A percentile compares a stretch with the other conserved stretches of the same genome.
phyloP scores from a whole-genome alignment of 2,113 vertebrate species.

The Thryonomys swinderianus region DNA sequence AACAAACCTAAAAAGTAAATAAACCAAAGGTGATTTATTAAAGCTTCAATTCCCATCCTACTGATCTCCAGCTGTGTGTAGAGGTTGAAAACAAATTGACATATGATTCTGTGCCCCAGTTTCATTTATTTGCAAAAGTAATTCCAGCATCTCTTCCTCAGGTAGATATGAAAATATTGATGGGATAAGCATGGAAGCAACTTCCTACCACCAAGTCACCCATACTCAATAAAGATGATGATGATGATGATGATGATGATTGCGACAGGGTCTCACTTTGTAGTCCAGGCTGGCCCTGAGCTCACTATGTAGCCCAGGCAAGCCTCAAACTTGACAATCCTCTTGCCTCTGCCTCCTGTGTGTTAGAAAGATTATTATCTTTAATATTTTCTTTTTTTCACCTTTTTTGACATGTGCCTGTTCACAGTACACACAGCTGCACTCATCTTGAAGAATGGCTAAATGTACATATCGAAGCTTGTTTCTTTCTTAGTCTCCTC shows the following conservation, averaged over 20 bases:
- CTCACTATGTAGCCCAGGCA: no score
- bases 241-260: not conserved
- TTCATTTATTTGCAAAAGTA: not conserved
- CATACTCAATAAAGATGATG: no score
- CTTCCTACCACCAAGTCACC: not conserved
- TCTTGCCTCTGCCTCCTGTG: no score
- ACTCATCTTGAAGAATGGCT: not conserved
- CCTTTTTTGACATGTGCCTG: not conserved
- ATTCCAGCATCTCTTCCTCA: not conserved
- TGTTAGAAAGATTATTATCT: not conserved
- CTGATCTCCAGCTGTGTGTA: not conserved
- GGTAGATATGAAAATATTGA: not conserved
- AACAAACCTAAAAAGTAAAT: no score
- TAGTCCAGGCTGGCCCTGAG: no score
- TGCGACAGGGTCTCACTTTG: no score
- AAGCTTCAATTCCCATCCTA: not conserved
- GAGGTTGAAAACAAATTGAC: not conserved
- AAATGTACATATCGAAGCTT: not conserved
- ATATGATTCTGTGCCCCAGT: not conserved
- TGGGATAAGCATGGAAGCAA: not conserved
- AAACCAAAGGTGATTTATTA: not conserved
- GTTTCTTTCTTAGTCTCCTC: not conserved
- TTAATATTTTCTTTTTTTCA: not conserved
- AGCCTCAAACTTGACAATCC: no score
- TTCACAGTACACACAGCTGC: not conserved